phyloP scores from a whole-genome alignment of 2,888 invertebrate genomes.

The Conomelus anceps region DNA sequence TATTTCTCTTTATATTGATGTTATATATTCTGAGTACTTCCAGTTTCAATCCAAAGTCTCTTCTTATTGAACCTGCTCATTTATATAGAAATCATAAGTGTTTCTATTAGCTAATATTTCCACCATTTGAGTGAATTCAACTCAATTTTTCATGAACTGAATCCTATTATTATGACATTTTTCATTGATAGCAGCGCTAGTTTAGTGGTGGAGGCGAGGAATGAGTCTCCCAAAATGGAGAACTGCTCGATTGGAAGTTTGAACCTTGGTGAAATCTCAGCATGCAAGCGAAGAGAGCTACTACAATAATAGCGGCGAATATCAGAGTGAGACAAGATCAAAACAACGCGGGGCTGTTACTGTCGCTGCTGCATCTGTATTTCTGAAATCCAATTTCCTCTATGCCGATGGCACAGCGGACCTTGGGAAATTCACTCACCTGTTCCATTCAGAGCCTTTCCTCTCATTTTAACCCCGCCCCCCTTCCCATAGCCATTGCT shows the following conservation, averaged over 20 bases:
- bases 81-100: no score
- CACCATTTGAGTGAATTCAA: no score
- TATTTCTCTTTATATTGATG: no score
- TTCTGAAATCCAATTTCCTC: background rate
- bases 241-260: background rate
- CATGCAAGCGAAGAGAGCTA: background rate
- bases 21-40: no score
- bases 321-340: background rate
- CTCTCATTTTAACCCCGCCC: background rate
- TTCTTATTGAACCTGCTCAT: no score
- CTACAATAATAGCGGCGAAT: background rate
- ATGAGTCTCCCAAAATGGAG: no score
- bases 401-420: background rate
- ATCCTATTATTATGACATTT: no score
- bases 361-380: background rate
- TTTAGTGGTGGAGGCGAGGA: no score
- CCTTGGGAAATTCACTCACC: background rate
- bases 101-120: no score
- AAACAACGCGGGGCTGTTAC: background rate
- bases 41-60: no score
- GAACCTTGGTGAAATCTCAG: background rate
- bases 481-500: background rate
- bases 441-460: background rate
- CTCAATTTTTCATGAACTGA: no score
- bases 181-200: no score